Base-by-base conservation (phyloP, 2,888 invertebrate species). In the Elysia crispata region DNA sequence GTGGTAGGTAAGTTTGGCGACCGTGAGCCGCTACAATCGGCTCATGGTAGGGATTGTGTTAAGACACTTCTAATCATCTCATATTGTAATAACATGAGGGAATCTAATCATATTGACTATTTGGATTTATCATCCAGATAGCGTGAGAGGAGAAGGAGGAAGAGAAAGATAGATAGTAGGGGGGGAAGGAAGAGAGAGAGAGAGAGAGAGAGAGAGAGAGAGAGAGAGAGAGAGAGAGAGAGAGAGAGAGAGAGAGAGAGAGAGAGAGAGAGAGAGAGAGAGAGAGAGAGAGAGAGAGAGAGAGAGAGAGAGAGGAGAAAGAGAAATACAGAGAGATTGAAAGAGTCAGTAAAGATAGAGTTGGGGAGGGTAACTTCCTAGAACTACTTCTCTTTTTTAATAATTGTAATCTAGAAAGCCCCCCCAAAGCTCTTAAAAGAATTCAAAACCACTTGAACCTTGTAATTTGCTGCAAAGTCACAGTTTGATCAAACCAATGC, bases 181-280 rank as follows among this genome's bases (percentile, higher is more conserved):
- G 20, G 54, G 20, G 54, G 20, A 13, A 54, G 20, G 20, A 20
- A 20, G 13, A 54, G 54, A 54, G 13, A 54, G 54, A 54, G 13
- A 54, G 54, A 54, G 13, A 54, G 13, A 54, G 13, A 54, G 13
- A 54, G 13, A 54, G 20, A 54, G 54, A 54, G 54, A 54, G 54
- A 54, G 54, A 54, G 54, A 54, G 54, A 54, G 54, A 54, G 54
- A 54, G 54, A 54, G 54, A 54, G 54, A 54, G 54, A 54, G 54
- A 54, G 54, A 54, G 54, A 54, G 54, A 54, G 54, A 54, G 54
- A 54, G 54, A 54, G 54, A 54, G 54, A 54, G 54, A 54, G 54
- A 54, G 54, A 54, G 54, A 54, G 54, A 54, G 54, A 54, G 54
- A 13, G 54, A 20, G 54, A 54, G 54, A 54, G 54, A 54, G 54